phyloP scores from a whole-genome alignment of 2,888 invertebrate genomes.

The Agrotis segetum region DNA sequence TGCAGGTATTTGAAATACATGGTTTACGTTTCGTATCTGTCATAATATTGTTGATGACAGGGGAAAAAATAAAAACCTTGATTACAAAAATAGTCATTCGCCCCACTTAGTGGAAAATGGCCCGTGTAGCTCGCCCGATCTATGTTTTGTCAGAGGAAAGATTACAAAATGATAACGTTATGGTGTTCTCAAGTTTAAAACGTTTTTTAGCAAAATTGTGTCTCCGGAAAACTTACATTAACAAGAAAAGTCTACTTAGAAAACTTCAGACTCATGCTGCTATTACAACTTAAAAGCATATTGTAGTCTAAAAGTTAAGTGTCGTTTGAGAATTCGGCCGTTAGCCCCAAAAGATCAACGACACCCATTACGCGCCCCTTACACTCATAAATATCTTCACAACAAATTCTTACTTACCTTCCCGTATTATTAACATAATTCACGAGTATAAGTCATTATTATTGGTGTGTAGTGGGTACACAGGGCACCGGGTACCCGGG shows the following conservation, averaged over 20 bases:
- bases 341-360: slow-evolving; percentile 40
- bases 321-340: slow-evolving; percentile 17
- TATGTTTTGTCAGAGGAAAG: too few species aligned
- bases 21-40: slow-evolving; percentile 4
- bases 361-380: slow-evolving; percentile 40
- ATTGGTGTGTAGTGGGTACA: slow-evolving; percentile 52
- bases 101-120: too few species aligned
- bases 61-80: background rate
- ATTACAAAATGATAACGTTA: too few species aligned
- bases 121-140: too few species aligned
- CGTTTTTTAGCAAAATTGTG: background rate
- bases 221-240: background rate
- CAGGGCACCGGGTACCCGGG: background rate
- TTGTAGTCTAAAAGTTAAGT: slow-evolving; percentile 6
- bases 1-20: slow-evolving; percentile 19
- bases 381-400: slow-evolving; percentile 54
- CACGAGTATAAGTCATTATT: slow-evolving; percentile 64
- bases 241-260: background rate
- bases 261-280: background rate
- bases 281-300: slow-evolving; percentile 4
- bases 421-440: slow-evolving; percentile 60
- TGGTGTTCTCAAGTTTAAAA: too few species aligned
- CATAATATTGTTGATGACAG: background rate
- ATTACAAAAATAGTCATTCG: too few species aligned
- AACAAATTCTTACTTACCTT: slow-evolving; percentile 60